Evolutionary conservation across 2,113 vertebrate species (phyloP).

Genomic region (Thinocorus orbignyianus): DNA sequence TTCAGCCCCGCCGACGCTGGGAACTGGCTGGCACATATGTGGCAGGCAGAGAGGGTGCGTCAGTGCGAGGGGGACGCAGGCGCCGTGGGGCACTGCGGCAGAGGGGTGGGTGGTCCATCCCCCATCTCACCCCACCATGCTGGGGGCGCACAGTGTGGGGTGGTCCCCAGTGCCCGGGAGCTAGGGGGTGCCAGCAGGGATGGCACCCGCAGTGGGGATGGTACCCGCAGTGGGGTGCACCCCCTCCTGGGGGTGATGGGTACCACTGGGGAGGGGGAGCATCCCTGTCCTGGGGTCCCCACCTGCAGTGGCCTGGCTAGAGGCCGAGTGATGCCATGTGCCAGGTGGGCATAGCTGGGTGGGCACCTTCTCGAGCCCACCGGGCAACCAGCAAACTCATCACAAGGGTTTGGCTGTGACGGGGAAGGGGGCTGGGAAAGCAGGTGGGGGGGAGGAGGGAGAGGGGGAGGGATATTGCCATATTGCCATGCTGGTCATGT

Average conservation of each 20-base stretch:
- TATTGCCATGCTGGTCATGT: conserved; percentile 38
- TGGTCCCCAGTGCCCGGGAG: neutral
- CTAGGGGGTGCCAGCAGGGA: neutral
- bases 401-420: neutral
- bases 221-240: fast-evolving
- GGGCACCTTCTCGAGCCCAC: neutral
- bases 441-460: neutral
- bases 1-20: neutral
- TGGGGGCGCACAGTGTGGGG: too few species aligned
- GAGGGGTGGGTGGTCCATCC: neutral
- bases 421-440: neutral
- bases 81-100: conserved; percentile 28
- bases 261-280: neutral
- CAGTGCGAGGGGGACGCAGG: neutral
- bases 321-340: neutral
- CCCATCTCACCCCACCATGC: fast-evolving
- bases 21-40: neutral
- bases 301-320: neutral
- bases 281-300: neutral
- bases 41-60: neutral
- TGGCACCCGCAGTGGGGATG: too few species aligned
- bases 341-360: neutral
- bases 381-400: neutral
- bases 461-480: neutral
- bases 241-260: neutral